A percentile compares a stretch with the other conserved stretches of the same genome.
Evolutionary conservation across 2,113 vertebrate species (phyloP).

Genomic region (Burhinus bistriatus): DNA sequence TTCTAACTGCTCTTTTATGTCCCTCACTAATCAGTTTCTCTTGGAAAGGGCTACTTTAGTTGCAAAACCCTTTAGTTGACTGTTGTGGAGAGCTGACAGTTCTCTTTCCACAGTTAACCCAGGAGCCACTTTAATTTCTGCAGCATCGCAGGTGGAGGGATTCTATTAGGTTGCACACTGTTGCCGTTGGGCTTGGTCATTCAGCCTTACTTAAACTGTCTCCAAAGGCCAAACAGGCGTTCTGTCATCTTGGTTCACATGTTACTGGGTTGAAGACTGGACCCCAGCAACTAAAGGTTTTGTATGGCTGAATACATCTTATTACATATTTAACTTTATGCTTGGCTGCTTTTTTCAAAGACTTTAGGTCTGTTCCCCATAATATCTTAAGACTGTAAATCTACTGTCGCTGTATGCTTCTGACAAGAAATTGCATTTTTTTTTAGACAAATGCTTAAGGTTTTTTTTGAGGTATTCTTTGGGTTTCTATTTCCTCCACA

Average conservation of each 20-base stretch:
- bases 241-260: not conserved
- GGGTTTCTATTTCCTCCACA: not conserved
- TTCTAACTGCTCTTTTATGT: not conserved
- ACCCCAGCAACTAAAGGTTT: not conserved
- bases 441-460: not conserved
- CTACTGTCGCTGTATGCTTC: not conserved
- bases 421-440: not conserved
- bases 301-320: not conserved
- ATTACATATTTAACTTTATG: not conserved
- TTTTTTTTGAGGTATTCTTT: not conserved
- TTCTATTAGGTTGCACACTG: not conserved
- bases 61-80: not conserved
- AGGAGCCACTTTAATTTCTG: not conserved
- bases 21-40: not conserved
- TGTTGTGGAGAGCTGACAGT: not conserved
- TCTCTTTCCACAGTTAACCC: not conserved
- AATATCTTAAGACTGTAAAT: not conserved
- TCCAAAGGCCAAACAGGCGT: not conserved
- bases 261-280: not conserved
- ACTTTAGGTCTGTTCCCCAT: not conserved
- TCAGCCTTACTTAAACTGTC: not conserved
- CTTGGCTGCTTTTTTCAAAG: not conserved
- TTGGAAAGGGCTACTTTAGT: not conserved
- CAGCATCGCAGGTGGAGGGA: not conserved
- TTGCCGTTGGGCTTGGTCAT: not conserved